Conservation (phyloP, 2,797 vertebrate genomes). For the Periophthalmus magnuspinnatus region DNA sequence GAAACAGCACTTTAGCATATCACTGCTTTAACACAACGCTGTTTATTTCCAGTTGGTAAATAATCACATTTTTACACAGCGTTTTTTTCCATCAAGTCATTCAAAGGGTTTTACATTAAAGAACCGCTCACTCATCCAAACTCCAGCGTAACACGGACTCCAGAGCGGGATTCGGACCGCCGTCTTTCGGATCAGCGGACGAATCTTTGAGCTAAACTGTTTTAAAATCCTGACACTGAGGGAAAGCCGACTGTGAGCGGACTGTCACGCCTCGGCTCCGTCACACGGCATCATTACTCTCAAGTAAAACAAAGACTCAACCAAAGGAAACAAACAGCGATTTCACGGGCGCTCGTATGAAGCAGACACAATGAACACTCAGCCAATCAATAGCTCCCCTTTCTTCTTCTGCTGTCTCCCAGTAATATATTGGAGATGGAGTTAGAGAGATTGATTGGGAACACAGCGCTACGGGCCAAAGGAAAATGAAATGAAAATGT, state of each 20-base stretch:
- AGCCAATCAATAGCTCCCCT: slow-evolving; percentile 78
- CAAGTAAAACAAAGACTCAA: slow-evolving; percentile 60
- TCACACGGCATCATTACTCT: slow-evolving; percentile 69
- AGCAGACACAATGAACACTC: slow-evolving; percentile 75
- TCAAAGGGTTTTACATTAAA: too few relatives aligned
- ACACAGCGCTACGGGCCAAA: slow-evolving; percentile 73
- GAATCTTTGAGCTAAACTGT: slow-evolving; percentile 9
- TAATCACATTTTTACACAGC: too few relatives aligned
- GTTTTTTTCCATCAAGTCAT: too few relatives aligned
- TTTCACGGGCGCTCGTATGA: slow-evolving; percentile 74
- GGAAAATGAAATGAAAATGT: slow-evolving; percentile 84
- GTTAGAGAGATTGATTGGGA: slow-evolving; percentile 83
- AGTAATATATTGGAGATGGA: slow-evolving; percentile 84
- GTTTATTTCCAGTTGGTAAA: slow-evolving; percentile 11
- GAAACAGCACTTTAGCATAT: neutral
- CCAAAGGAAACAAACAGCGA: slow-evolving; percentile 70
- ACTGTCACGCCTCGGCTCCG: slow-evolving; percentile 60
- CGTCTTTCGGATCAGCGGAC: too few relatives aligned
- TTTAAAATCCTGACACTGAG: slow-evolving; percentile 17
- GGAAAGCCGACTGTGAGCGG: slow-evolving; percentile 42
- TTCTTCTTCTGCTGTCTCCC: slow-evolving; percentile 66
- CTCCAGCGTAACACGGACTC: too few relatives aligned
- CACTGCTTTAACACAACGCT: neutral
- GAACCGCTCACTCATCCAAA: too few relatives aligned
- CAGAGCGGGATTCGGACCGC: too few relatives aligned